A percentile compares a stretch with the other conserved stretches of the same genome.
Evolutionary conservation across 2,888 invertebrate species (phyloP).

Genomic region (Labia minor): DNA sequence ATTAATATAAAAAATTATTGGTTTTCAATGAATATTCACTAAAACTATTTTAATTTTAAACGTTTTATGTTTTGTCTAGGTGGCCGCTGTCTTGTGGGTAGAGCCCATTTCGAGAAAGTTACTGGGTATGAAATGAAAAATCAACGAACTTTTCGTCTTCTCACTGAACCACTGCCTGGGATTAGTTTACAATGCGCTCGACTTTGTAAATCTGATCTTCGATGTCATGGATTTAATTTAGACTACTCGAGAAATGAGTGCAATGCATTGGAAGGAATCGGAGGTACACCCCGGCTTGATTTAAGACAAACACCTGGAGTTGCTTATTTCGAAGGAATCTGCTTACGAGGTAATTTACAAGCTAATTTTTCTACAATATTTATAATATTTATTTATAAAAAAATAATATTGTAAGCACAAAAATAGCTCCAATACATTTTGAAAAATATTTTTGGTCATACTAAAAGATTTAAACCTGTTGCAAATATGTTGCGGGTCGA

Average conservation of each 20-base stretch:
- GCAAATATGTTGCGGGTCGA: too few species aligned
- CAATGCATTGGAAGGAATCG: slow-evolving; percentile 31
- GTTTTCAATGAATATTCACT: too few species aligned
- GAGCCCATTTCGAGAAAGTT: slow-evolving; percentile 34
- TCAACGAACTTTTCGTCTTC: slow-evolving; percentile 30
- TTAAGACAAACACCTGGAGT: slow-evolving; percentile 32
- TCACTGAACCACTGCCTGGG: slow-evolving; percentile 33
- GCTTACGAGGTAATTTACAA: slow-evolving; percentile 31
- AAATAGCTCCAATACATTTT: neutral
- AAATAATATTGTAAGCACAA: neutral
- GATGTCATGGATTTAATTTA: slow-evolving; percentile 36
- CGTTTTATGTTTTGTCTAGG: slow-evolving; percentile 22
- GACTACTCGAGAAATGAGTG: slow-evolving; percentile 37
- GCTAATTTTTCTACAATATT: too few species aligned
- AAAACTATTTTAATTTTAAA: too few species aligned
- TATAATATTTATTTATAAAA: too few species aligned
- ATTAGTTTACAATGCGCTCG: slow-evolving; percentile 35
- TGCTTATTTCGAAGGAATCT: slow-evolving; percentile 35
- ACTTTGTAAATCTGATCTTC: slow-evolving; percentile 33
- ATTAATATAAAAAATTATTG: too few species aligned
- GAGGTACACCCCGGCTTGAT: slow-evolving; percentile 32
- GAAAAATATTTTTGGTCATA: neutral
- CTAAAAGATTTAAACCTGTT: too few species aligned
- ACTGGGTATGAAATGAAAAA: slow-evolving; percentile 33
- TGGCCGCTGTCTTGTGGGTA: slow-evolving; percentile 32